phyloP scores from a whole-genome alignment of 1,140 invertebrate genomes.

The Eufriesea mexicana region DNA sequence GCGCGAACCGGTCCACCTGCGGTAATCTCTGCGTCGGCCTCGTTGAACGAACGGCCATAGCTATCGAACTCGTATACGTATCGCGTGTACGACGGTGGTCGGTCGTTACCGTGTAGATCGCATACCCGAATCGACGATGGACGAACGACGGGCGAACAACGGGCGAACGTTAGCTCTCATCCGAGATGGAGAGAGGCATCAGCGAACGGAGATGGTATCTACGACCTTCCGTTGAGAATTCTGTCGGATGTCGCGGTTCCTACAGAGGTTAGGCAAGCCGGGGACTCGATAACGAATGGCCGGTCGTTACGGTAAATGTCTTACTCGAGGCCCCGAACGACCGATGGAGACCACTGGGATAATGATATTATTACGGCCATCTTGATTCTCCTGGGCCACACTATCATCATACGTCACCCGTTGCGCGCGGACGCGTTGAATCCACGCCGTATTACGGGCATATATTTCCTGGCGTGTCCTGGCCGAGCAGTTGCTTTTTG shows the following conservation, averaged over 20 bases:
- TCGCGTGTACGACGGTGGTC: rapidly evolving
- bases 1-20: not conserved
- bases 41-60: not conserved
- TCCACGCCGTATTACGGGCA: slow-evolving; percentile 69
- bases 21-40: not conserved
- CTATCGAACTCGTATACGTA: not conserved
- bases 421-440: slow-evolving; percentile 69
- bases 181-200: slow-evolving; percentile 17
- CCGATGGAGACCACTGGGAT: slow-evolving; percentile 72
- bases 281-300: slow-evolving; percentile 69
- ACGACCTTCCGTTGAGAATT: slow-evolving; percentile 51
- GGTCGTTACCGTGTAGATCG: not conserved
- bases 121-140: no score
- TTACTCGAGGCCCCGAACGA: slow-evolving; percentile 67
- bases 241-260: slow-evolving; percentile 49
- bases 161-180: not conserved
- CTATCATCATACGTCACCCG: slow-evolving; percentile 79
- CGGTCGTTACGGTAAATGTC: slow-evolving; percentile 73
- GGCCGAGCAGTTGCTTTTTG: slow-evolving; percentile 69
- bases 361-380: slow-evolving; percentile 79
- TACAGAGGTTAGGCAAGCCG: slow-evolving; percentile 59
- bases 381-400: slow-evolving; percentile 74
- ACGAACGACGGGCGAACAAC: not conserved
- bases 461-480: slow-evolving; percentile 70
- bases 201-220: slow-evolving; percentile 37